Evolutionary conservation across 2,797 vertebrate genomes (phyloP).

Genomic region (Mastacembelus armatus): DNA sequence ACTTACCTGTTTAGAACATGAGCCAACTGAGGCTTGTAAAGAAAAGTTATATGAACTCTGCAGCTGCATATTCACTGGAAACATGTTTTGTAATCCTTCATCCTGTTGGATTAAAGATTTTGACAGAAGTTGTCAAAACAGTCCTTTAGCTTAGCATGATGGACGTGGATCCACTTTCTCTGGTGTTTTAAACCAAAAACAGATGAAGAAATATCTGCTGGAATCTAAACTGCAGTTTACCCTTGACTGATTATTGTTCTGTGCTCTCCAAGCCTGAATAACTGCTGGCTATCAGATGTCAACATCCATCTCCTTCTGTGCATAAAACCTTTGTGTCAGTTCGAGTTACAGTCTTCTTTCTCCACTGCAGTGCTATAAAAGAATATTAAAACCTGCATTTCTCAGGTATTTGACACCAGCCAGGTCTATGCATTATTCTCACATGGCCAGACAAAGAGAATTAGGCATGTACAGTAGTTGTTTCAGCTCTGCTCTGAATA

Average conservation of each 20-base stretch:
- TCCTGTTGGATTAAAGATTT: constrained; percentile 22
- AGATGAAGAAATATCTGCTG: constrained; percentile 38
- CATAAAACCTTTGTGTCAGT: constrained; percentile 20
- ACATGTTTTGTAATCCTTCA: background rate
- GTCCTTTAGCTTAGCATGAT: constrained; percentile 25
- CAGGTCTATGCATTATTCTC: background rate
- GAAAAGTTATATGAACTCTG: background rate
- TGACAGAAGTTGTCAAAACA: constrained; percentile 48
- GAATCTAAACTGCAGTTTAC: constrained; percentile 38
- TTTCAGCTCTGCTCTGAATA: constrained; percentile 13
- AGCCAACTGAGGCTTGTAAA: background rate
- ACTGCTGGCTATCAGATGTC: constrained; percentile 59
- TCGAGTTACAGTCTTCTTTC: background rate
- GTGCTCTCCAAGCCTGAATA: constrained; percentile 46
- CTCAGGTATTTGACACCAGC: constrained; percentile 6
- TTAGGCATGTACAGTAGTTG: constrained; percentile 18
- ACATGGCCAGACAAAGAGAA: constrained; percentile 23
- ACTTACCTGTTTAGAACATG: background rate
- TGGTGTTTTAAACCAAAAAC: constrained; percentile 18
- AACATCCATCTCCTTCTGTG: constrained; percentile 54
- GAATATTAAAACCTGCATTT: constrained; percentile 1
- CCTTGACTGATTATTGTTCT: constrained; percentile 50
- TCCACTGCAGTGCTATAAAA: constrained; percentile 5
- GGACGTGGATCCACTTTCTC: constrained; percentile 23
- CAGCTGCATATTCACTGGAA: background rate